Base-by-base conservation (phyloP, 2,797 vertebrate species). In the Arnoldichthys spilopterus region DNA sequence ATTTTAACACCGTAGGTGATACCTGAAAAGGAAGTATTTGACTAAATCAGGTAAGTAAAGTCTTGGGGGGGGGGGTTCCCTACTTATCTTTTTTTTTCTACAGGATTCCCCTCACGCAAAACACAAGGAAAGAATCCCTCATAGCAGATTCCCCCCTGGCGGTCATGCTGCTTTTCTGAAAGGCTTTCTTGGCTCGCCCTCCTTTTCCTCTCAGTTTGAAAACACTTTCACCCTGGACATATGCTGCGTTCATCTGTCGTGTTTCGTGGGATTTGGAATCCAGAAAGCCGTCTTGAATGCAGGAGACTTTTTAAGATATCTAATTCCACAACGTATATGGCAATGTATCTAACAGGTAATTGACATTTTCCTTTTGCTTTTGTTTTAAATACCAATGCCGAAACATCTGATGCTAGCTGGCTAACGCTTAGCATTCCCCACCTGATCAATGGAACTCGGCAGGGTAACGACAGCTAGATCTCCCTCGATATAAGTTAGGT, bases 341-440 rank as follows among this genome's bases (percentile, higher is more conserved):
- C 1, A 24, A 15, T n/a, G 22, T 5, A 11, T 47, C 24, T 22
- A 20, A 26, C 56, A 69, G 20, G 74, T 67, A 61, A 61, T n/a
- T 5, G 15, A 51, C 26, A 8, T 45, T 34, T 4, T 47, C 26
- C 0, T 37, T 16, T 4, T 4, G n/a, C 26, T 49, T 47, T 3
- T 32, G 3, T 51, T n/a, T 75, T 20, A 24, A 69, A 47, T 3
- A 5, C 32, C 24, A 18, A 12, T 32, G 34, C 30, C 6, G 12
- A 26, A 34, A 7, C 2, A 15, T 34, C 7, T 1, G 15, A 18
- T 12, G 75, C 66, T 77, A 70, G 32, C 16, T 13, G 16, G 67
- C 56, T 77, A 77, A 53, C 28, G 13, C 37, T 68, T 59, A 68
- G 74, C 74, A n/a, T 47, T 47, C 26, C 22, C 2, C 28, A 22